Evolutionary conservation across 1,140 invertebrate species (phyloP), one percentile per base, ranked within the genome.

Genomic region (Papilio xuthus): DNA sequence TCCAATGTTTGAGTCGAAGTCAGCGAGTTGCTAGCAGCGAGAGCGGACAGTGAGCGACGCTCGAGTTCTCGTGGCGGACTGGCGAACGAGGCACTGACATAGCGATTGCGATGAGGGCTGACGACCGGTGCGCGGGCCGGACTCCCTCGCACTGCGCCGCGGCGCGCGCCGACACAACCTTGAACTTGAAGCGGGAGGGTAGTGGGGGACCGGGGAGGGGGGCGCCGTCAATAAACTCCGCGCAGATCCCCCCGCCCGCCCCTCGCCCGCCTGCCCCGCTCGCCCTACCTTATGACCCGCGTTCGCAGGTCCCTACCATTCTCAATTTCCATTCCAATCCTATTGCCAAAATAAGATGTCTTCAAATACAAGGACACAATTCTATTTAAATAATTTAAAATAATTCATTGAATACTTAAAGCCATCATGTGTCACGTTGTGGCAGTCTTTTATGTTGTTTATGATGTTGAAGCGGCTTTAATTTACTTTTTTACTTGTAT

Each of bases 141-240:
- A 94, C 93, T 93, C 91, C 92, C 92, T 92, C 88, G 89, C 92
- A 93, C 92, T 93, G 92, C 90, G 95, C 94, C 92, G 95, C 94
- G 95, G 95, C 95, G 95, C 95, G 95, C 95, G 94, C 94, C 94
- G 93, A 90, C 93, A 95, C 94, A 94, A 94, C 96, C 96, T 96
- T 96, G 96, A 96, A 96, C 96, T 96, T 96, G 96, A 95, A 94
- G 93, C 91, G 93, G 91, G 94, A 78, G 78, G 70, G 71, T 80
- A 37, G 77, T 72, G 75, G 82, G 70, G 81, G 75, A 82, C 80
- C 41, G 81, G 72, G 85, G 82, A 80, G 84, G 76, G 85, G 87
- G 84, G 87, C 82, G 86, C 92, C 92, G 92, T 92, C 92, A 93
- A 92, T 93, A 92, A 92, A 92, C 90, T 93, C 90, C 88, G 90